Percentiles rank a stretch among this genome's conserved stretches.
Conservation (phyloP, 1,140 invertebrate species). For the Samia ricini region DNA sequence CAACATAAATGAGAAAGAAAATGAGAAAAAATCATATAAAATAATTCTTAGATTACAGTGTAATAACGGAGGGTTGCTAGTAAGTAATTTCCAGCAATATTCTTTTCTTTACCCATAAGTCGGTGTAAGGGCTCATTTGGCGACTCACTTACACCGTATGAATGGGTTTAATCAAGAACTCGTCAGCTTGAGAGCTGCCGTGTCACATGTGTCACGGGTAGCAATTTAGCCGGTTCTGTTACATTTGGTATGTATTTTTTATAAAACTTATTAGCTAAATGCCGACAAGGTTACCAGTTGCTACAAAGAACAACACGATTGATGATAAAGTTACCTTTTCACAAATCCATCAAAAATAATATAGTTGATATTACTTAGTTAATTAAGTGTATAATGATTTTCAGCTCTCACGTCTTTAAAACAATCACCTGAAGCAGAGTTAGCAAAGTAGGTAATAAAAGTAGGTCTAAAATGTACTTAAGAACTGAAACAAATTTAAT, state of each 20-base stretch:
- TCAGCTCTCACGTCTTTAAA: too few relatives aligned
- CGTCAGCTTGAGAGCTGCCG: background rate
- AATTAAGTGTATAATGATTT: too few relatives aligned
- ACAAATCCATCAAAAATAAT: too few relatives aligned
- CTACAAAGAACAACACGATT: too few relatives aligned
- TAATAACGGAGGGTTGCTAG: background rate
- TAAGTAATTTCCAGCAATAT: background rate
- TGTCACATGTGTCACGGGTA: background rate
- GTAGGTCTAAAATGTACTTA: too few relatives aligned
- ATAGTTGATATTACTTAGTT: too few relatives aligned
- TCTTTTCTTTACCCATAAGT: background rate
- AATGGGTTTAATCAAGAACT: conserved; percentile 14
- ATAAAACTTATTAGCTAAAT: background rate
- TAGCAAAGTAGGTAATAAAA: too few relatives aligned
- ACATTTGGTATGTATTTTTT: background rate
- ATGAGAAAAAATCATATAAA: background rate
- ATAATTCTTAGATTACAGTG: background rate
- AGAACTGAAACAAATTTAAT: too few relatives aligned
- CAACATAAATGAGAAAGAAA: background rate
- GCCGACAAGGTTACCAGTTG: too few relatives aligned
- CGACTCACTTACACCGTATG: conserved; percentile 7
- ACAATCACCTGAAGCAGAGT: too few relatives aligned
- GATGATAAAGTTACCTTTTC: too few relatives aligned
- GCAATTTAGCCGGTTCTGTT: background rate
- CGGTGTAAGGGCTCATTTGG: conserved; percentile 8